These are phyloP conservation scores for Euleptes europaea DNA, from an alignment of 2,113 vertebrate species.

Conservation along the genomic window DNA sequence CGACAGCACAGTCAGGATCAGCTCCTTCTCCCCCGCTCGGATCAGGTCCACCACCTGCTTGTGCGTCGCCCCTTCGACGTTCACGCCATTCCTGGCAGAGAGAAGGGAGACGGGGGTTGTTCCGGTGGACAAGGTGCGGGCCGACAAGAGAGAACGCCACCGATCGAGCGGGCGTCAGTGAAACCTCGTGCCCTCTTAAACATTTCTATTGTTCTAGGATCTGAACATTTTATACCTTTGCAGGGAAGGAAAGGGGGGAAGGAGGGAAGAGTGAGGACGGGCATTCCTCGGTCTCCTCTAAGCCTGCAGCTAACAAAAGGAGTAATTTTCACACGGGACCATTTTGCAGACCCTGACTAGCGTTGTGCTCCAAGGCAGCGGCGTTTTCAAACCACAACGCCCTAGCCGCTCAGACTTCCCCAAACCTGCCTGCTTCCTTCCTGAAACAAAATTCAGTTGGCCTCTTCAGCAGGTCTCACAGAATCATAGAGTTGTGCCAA, in stretches of 20 bases:
- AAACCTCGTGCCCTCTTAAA: no score
- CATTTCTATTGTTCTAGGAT: not conserved
- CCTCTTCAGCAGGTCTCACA: not conserved
- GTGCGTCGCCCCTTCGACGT: conserved; percentile 94
- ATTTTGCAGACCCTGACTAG: not conserved
- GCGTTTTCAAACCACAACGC: not conserved
- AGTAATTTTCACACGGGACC: not conserved
- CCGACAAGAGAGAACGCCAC: not conserved
- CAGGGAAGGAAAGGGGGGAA: not conserved
- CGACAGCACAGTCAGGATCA: conserved; percentile 91
- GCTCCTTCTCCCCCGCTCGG: conserved; percentile 91
- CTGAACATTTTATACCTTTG: not conserved
- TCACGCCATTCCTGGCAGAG: conserved; percentile 87
- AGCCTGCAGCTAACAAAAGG: not conserved
- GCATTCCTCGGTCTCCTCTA: not conserved
- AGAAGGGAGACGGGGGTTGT: conserved; percentile 22
- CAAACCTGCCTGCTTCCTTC: not conserved
- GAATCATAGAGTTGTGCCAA: no score
- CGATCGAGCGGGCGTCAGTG: not conserved
- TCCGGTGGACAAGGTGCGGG: not conserved
- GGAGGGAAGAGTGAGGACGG: not conserved
- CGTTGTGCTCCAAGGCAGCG: no score
- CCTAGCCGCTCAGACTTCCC: not conserved
- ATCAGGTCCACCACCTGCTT: conserved; percentile 99
- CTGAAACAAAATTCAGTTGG: not conserved